Percentiles rank a stretch among this genome's conserved stretches.
These are phyloP conservation scores for Pseudochaenichthys georgianus DNA, from an alignment of 2,797 vertebrate species.

Conservation along the genomic window DNA sequence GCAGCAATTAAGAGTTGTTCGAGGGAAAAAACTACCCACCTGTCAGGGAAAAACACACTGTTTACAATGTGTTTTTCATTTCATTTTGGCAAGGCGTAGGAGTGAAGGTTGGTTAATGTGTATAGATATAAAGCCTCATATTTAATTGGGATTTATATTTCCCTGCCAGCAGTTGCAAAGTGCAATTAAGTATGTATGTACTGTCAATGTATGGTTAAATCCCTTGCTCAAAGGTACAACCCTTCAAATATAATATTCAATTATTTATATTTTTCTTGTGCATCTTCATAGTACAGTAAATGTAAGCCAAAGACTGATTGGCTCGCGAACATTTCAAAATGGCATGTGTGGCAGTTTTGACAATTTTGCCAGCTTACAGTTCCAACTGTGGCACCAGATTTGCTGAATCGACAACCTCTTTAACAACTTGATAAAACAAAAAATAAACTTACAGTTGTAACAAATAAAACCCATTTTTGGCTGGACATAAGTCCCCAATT, in stretches of 20 bases:
- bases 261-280: background rate
- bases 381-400: background rate
- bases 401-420: background rate
- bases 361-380: background rate
- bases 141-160: background rate
- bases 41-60: background rate
- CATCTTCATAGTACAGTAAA: background rate
- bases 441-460: background rate
- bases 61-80: background rate
- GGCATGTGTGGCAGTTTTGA: background rate
- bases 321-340: background rate
- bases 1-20: background rate
- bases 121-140: background rate
- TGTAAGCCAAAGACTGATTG: background rate
- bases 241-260: background rate
- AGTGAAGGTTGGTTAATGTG: background rate
- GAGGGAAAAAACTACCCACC: background rate
- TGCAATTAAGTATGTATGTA: constrained; percentile 12
- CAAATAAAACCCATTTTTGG: background rate
- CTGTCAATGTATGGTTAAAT: background rate
- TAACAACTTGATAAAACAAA: background rate
- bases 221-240: background rate
- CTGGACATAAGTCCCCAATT: background rate
- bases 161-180: background rate
- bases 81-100: background rate